Base-by-base conservation (phyloP, 1,140 invertebrate genomes). In the Phymastichus coffea region DNA sequence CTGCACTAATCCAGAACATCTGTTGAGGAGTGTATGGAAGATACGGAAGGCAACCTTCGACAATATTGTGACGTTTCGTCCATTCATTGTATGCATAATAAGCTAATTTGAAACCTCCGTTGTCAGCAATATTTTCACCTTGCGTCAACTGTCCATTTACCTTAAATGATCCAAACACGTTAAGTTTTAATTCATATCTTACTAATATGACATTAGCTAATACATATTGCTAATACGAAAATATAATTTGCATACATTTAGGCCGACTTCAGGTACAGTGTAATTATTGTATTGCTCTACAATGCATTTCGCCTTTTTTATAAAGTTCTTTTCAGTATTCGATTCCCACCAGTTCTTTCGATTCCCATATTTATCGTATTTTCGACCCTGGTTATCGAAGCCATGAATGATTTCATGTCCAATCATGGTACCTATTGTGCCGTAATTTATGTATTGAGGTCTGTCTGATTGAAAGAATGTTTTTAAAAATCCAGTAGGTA, bases 261-360 rank as follows among this genome's bases (percentile, higher is more conserved):
- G 12, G 2, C 17, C 4, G 12, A 51, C 17, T 35, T 33, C 26
- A 2, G n/a, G 4, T 2, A 33, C 46, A 8, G 20, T 52, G 17
- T 38, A 52, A 7, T 52, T 40, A n/a, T 15, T 82, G 70, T 89
- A 90, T 68, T 90, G 88, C 15, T 86, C 74, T 41, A 90, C 84
- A 43, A 90, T 87, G 70, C 88, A 90, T 66, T 81, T 70, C 0
- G 86, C 80, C 56, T 83, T 81, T 41, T 84, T 71, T 9, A 82
- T 75, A 71, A 87, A 89, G 26, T 77, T 74, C n/a, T 80, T 61
- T 56, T 86, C 83, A 0, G 86, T 87, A 30, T 74, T 71, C 30
- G 77, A 65, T 51, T 82, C 78, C 87, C 88, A 90, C 87, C 87
- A 88, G 62, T 87, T 81, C 3, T 79, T 75, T 57, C 87, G 72